Conservation (phyloP, 2,888 invertebrate species). For the Acanthosepion esculentum region DNA sequence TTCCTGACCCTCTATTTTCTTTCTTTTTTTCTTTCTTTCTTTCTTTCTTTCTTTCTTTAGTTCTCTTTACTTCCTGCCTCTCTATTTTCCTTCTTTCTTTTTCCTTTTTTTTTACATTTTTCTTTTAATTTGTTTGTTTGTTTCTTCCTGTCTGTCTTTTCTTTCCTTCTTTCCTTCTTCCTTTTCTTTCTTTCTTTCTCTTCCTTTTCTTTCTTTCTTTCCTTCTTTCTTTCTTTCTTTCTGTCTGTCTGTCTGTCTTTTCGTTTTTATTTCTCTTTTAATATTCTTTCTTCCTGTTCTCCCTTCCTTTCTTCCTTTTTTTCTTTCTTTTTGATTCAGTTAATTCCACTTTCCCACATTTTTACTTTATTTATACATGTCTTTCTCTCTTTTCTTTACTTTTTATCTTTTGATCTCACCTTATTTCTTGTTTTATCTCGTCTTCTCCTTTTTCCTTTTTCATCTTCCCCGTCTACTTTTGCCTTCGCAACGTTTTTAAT, state of each 20-base stretch:
- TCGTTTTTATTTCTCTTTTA: background rate
- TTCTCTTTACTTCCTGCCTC: too few relatives aligned
- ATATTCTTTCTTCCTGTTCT: background rate
- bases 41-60: background rate
- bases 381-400: too few relatives aligned
- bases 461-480: background rate
- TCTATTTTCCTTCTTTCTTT: too few relatives aligned
- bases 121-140: background rate
- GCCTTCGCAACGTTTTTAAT: background rate
- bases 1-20: too few relatives aligned
- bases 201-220: background rate
- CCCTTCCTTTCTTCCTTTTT: too few relatives aligned
- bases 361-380: too few relatives aligned
- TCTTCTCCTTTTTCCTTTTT: background rate
- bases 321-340: too few relatives aligned
- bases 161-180: too few relatives aligned
- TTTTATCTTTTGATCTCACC: too few relatives aligned
- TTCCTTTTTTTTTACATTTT: background rate
- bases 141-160: background rate
- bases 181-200: background rate
- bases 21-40: background rate
- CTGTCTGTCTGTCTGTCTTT: background rate
- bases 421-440: background rate
- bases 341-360: too few relatives aligned
- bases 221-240: background rate